Conservation (phyloP, 2,113 vertebrate genomes). For the Myxocyprinus asiaticus region DNA sequence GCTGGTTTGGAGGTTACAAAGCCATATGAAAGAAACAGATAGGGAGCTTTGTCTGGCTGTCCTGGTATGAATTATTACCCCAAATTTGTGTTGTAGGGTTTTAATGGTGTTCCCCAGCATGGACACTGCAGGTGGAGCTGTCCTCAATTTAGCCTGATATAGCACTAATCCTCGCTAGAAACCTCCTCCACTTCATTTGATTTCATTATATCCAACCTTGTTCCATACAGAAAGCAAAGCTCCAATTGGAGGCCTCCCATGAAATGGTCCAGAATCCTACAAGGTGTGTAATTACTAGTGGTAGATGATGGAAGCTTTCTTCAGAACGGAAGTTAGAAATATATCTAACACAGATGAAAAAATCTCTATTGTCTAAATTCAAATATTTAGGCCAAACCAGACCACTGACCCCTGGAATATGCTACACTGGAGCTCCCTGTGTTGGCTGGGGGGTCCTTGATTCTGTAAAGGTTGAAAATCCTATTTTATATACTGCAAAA, state of each 20-base stretch:
- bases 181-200: not conserved
- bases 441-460: no score
- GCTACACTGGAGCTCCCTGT: no score
- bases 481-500: no score
- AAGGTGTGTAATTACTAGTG: constrained; percentile 17
- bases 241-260: constrained; percentile 4
- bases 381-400: no score
- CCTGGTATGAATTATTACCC: constrained; percentile 10
- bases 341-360: no score
- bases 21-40: not conserved
- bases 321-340: not conserved
- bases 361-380: no score
- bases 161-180: constrained; percentile 8
- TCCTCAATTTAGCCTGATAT: constrained; percentile 30
- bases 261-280: constrained; percentile 34
- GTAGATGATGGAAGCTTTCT: not conserved
- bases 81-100: not conserved
- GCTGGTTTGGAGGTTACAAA: no score
- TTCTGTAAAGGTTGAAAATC: no score
- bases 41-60: not conserved
- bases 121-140: constrained; percentile 24
- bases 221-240: no score
- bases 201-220: not conserved
- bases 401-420: no score
- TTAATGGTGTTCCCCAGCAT: not conserved